These are phyloP conservation scores for Hypomecis punctinalis DNA, from an alignment of 2,888 invertebrate species.

Conservation along the genomic window DNA sequence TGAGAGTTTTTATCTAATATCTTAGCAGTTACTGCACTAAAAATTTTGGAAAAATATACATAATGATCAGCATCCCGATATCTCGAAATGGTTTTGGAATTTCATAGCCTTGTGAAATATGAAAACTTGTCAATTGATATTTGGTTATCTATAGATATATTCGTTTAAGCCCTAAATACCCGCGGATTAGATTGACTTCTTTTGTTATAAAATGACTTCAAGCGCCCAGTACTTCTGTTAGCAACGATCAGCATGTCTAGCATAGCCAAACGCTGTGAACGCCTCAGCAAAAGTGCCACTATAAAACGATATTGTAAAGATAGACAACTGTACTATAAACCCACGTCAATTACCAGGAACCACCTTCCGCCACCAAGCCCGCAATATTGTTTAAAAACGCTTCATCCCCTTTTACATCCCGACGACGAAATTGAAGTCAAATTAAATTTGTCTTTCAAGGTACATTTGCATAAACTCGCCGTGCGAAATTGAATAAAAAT, in stretches of 20 bases:
- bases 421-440: constrained; percentile 51
- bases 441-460: constrained; percentile 52
- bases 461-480: constrained; percentile 42
- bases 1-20: too few species aligned
- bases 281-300: not conserved
- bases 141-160: too few species aligned
- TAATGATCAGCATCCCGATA: too few species aligned
- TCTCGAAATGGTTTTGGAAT: too few species aligned
- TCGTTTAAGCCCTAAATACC: too few species aligned
- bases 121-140: too few species aligned
- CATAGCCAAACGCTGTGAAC: not conserved
- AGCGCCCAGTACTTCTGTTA: too few species aligned
- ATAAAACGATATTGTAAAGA: not conserved
- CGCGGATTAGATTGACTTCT: too few species aligned
- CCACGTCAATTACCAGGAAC: constrained; percentile 28
- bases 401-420: constrained; percentile 48
- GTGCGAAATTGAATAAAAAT: constrained; percentile 42
- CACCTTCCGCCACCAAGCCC: constrained; percentile 43
- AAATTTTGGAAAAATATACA: too few species aligned
- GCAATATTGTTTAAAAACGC: constrained; percentile 49
- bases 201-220: not conserved
- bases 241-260: not conserved
- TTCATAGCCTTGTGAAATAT: too few species aligned
- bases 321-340: not conserved
- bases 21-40: too few species aligned